A percentile compares a stretch with the other conserved stretches of the same genome.
These are phyloP conservation scores for Molossus molossus DNA, from an alignment of 2,797 vertebrate species.

Conservation along the genomic window DNA sequence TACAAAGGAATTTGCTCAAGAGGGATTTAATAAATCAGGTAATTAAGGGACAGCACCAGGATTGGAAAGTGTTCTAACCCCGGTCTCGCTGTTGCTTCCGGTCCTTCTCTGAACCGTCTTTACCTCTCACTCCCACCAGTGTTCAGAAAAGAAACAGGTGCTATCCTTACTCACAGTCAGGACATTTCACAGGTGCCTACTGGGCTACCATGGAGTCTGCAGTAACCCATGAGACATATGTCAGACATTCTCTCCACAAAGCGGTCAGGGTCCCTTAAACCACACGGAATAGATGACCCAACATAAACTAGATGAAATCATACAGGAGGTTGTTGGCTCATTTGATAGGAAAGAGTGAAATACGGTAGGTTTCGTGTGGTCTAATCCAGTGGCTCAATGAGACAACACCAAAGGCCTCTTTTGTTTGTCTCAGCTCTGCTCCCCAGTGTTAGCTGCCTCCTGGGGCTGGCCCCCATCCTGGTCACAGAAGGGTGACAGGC, in stretches of 20 bases:
- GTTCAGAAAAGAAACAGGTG: neutral
- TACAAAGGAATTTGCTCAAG: neutral
- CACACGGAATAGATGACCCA: neutral
- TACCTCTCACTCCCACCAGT: neutral
- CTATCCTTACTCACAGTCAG: neutral
- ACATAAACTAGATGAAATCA: neutral
- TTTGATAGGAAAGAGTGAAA: neutral
- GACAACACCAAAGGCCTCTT: rapidly evolving
- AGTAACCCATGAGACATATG: neutral
- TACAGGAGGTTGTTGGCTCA: neutral
- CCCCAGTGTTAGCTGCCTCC: neutral
- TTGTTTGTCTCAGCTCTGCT: neutral
- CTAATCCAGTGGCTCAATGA: too few species aligned
- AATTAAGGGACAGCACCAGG: neutral
- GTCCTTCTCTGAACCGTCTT: neutral
- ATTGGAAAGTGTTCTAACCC: neutral
- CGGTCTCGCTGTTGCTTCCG: neutral
- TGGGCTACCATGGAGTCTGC: neutral
- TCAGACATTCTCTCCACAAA: neutral
- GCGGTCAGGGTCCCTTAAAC: neutral
- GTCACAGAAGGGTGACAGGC: neutral
- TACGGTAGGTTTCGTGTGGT: neutral
- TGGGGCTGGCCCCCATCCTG: rapidly evolving
- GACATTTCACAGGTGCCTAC: neutral
- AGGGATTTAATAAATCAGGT: neutral